Base-by-base conservation (phyloP, 37 sponge, comb jelly and placozoan genomes). In the Beroe ovata region DNA sequence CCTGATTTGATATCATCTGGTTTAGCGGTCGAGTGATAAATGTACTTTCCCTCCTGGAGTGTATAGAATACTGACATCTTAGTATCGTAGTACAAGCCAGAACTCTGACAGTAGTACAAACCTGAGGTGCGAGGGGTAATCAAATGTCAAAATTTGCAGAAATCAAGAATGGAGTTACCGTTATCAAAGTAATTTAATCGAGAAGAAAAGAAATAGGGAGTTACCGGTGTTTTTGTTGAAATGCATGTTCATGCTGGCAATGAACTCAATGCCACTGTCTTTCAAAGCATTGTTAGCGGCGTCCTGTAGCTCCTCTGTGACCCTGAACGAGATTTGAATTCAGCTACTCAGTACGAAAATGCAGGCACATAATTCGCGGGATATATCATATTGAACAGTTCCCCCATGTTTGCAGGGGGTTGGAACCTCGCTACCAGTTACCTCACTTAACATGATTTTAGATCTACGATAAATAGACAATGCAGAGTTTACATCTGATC, bases 51-150 rank as follows among this genome's bases (percentile, higher is more conserved):
- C 1, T 77, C 84, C 1, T 1, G 28, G 14, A 77, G 54, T n/a
- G 42, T 77, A 54, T 77, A 77, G 25, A 77, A 77, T 11, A 77
- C 84, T 22, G 84, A 77, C 84, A 77, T 77, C 84, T 77, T 77
- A 32, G 54, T 77, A 54, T 77, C 84, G 33, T 42, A 77, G 84
- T 77, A 77, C 38, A 77, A 35, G 26, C 84, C 84, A n/a, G 54
- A 42, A 40, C 84, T 77, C 21, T 77, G 84, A 54, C 84, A 77
- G 54, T 77, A 77, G 54, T 77, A 42, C 47, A 77, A 20, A 14
- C 84, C 84, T 77, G 84, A 19, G 42, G 26, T 40, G 71, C 6
- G 71, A 16, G 19, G 21, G 29, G 63, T 4, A 16, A 20, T 4
- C 4, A 62, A 62, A 26, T 4, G 63, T 47, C n/a, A n/a, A n/a